phyloP scores from a whole-genome alignment of 2,888 invertebrate genomes.

The Rhodophaea formosa region DNA sequence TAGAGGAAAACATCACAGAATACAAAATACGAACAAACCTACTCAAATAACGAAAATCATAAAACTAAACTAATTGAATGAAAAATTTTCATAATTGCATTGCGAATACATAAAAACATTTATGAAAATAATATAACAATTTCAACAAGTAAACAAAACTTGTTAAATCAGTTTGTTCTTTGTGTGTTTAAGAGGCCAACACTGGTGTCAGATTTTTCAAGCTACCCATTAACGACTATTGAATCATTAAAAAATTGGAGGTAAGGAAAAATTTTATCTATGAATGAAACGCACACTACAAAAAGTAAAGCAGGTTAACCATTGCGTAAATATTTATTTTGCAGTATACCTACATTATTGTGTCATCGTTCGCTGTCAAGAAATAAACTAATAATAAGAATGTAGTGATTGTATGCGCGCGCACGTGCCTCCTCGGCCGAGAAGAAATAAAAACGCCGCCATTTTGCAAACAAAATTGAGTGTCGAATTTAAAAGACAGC shows the following conservation, averaged over 20 bases:
- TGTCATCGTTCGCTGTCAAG: slow-evolving; percentile 1
- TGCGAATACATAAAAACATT: no score
- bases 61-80: no score
- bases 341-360: background rate
- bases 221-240: no score
- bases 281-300: background rate
- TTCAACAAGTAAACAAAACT: no score
- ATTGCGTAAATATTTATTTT: background rate
- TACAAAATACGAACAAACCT: slow-evolving; percentile 19
- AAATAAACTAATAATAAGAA: slow-evolving; percentile 4
- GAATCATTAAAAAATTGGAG: no score
- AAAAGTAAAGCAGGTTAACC: background rate
- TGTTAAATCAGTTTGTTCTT: no score
- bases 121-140: no score
- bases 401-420: background rate
- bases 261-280: background rate
- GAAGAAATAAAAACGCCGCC: slow-evolving; percentile 6
- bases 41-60: no score
- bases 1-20: background rate
- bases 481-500: no score
- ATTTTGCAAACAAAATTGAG: background rate
- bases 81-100: no score
- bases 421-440: background rate
- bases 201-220: no score
- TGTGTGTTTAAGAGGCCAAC: no score